Evolutionary conservation across 2,113 vertebrate genomes (phyloP).

Genomic region (Syngnathoides biaculeatus): DNA sequence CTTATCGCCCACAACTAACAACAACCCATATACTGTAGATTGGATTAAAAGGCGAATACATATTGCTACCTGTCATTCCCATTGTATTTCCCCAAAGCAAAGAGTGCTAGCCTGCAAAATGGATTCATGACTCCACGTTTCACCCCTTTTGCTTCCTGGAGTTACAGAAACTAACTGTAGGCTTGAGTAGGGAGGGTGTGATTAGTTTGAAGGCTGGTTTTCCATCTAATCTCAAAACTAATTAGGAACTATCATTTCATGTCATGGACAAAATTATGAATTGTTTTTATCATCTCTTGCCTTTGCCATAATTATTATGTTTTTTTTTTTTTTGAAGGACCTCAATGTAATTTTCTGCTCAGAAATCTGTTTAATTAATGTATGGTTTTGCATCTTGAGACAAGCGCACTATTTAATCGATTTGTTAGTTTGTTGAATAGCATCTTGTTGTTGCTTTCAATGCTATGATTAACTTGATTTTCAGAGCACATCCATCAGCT

Average conservation of each 20-base stretch:
- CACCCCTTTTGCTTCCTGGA: slow-evolving; percentile 33
- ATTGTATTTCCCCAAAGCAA: slow-evolving; percentile 35
- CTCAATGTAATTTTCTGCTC: slow-evolving; percentile 75
- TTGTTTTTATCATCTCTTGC: slow-evolving; percentile 51
- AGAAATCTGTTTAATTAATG: slow-evolving; percentile 73
- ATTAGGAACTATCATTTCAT: slow-evolving; percentile 59
- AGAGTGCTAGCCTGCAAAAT: slow-evolving; percentile 44
- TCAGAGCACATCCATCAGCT: slow-evolving; percentile 66
- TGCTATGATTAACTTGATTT: slow-evolving; percentile 76
- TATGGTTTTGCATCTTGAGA: slow-evolving; percentile 70
- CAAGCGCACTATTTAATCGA: slow-evolving; percentile 67
- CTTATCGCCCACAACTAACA: slow-evolving; percentile 22
- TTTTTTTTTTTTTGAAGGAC: slow-evolving; percentile 33
- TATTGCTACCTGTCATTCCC: background rate
- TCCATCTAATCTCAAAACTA: slow-evolving; percentile 43
- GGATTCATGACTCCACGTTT: slow-evolving; percentile 44
- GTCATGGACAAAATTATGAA: slow-evolving; percentile 58
- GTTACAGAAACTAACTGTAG: slow-evolving; percentile 37
- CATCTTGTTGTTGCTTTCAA: slow-evolving; percentile 71
- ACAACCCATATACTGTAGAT: slow-evolving; percentile 11
- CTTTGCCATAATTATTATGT: slow-evolving; percentile 29
- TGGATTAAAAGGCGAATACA: slow-evolving; percentile 26
- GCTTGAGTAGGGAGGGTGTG: slow-evolving; percentile 17
- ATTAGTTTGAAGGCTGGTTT: slow-evolving; percentile 44
- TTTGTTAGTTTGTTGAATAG: slow-evolving; percentile 74